Evolutionary conservation across 1,140 invertebrate species (phyloP).

Genomic region (Sitophilus oryzae): DNA sequence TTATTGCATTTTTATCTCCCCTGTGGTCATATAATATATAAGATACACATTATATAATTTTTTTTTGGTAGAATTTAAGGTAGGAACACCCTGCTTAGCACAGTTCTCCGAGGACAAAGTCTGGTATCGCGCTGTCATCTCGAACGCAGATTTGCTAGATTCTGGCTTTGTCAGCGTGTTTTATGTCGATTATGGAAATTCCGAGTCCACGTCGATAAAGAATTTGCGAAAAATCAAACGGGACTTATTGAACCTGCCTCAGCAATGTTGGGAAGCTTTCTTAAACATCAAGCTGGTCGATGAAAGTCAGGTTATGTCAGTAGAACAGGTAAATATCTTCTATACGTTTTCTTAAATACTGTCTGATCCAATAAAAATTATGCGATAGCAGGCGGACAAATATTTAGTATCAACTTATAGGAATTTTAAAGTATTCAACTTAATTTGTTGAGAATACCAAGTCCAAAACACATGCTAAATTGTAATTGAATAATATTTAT

Average conservation of each 20-base stretch:
- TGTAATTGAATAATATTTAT: too few relatives aligned
- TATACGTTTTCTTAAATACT: not conserved
- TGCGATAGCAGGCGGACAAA: too few relatives aligned
- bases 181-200: slow-evolving; percentile 30
- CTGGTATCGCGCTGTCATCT: slow-evolving; percentile 24
- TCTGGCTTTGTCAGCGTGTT: slow-evolving; percentile 21
- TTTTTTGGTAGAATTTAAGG: slow-evolving; percentile 15
- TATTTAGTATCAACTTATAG: too few relatives aligned
- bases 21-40: too few relatives aligned
- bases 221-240: slow-evolving; percentile 19
- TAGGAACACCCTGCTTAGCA: slow-evolving; percentile 19
- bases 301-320: not conserved
- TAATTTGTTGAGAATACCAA: too few relatives aligned
- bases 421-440: too few relatives aligned
- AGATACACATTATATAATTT: not conserved
- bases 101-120: slow-evolving; percentile 17
- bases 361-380: too few relatives aligned
- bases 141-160: slow-evolving; percentile 12
- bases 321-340: slow-evolving; percentile 4
- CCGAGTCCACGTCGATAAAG: slow-evolving; percentile 13
- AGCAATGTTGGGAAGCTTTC: slow-evolving; percentile 14
- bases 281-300: slow-evolving; percentile 19
- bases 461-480: too few relatives aligned
- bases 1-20: too few relatives aligned
- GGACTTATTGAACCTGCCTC: slow-evolving; percentile 20